These are phyloP conservation scores for Amphipyra berbera DNA, from an alignment of 2,888 invertebrate species.

Conservation along the genomic window DNA sequence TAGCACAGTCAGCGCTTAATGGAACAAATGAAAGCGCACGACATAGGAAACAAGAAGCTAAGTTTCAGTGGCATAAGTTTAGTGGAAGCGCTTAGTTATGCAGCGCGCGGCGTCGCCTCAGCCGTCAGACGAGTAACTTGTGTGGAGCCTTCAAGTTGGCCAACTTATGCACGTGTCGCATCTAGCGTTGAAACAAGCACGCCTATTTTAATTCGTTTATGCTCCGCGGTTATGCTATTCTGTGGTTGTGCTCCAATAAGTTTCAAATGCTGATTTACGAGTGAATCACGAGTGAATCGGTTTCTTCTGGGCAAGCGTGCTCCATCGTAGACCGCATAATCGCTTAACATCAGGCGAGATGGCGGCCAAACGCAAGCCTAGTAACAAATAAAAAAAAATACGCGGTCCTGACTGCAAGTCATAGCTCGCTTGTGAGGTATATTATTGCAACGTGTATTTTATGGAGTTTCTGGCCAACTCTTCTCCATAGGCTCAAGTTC, in stretches of 20 bases:
- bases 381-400: no score
- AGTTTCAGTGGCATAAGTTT: conserved; percentile 72
- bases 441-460: no score
- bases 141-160: conserved; percentile 63
- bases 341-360: no score
- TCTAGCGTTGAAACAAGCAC: conserved; percentile 62
- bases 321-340: no score
- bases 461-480: no score
- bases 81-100: conserved; percentile 73
- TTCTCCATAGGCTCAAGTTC: no score
- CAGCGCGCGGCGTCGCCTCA: conserved; percentile 61
- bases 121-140: conserved; percentile 66
- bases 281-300: no score
- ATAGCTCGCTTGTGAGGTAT: not conserved
- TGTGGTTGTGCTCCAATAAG: conserved; percentile 53
- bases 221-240: conserved; percentile 41
- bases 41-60: conserved; percentile 70
- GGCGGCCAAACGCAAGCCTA: no score
- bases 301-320: no score
- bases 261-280: conserved; percentile 43
- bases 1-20: conserved; percentile 61
- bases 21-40: conserved; percentile 70
- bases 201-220: conserved; percentile 71
- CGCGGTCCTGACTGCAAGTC: conserved; percentile 1
- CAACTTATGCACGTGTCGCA: conserved; percentile 72